These are phyloP conservation scores for Venustaconcha ellipsiformis DNA, from an alignment of 1,140 invertebrate species.

Conservation along the genomic window DNA sequence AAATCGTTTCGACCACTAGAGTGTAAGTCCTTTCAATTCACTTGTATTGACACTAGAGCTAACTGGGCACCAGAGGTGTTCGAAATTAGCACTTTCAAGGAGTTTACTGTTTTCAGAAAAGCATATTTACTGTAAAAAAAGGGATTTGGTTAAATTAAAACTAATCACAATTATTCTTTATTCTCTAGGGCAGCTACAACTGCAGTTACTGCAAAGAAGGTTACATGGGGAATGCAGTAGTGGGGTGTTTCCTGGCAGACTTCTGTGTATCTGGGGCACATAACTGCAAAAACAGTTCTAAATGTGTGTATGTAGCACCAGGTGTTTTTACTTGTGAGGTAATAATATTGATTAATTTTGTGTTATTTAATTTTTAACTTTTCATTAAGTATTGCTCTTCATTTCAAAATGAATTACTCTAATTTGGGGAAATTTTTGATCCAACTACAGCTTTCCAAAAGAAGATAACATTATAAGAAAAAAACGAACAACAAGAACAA, in stretches of 20 bases:
- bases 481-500: too few species aligned
- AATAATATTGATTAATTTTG: neutral
- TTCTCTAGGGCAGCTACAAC: conserved; percentile 47
- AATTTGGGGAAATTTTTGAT: too few species aligned
- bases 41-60: too few species aligned
- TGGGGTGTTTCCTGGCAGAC: conserved; percentile 46
- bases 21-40: too few species aligned
- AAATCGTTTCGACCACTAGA: too few species aligned
- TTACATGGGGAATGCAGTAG: conserved; percentile 40
- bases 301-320: conserved; percentile 47
- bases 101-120: neutral
- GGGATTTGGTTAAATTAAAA: neutral
- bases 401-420: too few species aligned
- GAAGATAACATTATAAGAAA: too few species aligned
- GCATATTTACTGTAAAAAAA: neutral
- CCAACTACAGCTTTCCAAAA: too few species aligned
- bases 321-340: conserved; percentile 51
- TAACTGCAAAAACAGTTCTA: conserved; percentile 40
- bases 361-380: too few species aligned
- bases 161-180: neutral
- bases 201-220: conserved; percentile 51
- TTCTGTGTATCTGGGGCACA: conserved; percentile 49
- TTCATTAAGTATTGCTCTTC: too few species aligned
- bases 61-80: too few species aligned
- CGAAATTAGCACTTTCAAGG: too few species aligned